Evolutionary conservation across 2,113 vertebrate genomes (phyloP).

Genomic region (Macroglossus sobrinus): DNA sequence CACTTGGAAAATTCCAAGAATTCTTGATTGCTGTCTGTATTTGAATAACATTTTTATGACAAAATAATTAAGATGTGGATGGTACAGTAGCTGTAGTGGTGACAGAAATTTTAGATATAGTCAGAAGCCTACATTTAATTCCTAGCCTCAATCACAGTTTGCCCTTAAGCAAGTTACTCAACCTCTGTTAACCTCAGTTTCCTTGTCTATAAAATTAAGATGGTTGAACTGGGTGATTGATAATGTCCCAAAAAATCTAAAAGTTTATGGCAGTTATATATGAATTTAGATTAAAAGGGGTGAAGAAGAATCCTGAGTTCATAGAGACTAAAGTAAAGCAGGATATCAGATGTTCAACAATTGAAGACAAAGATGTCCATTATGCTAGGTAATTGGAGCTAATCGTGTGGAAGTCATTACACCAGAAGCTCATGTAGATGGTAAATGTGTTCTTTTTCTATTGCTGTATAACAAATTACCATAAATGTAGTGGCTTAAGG

Average conservation of each 20-base stretch:
- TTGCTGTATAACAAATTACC: background rate
- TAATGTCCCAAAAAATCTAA: background rate
- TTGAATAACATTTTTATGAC: background rate
- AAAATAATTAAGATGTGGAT: background rate
- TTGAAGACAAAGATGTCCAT: constrained; percentile 35
- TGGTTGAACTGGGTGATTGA: background rate
- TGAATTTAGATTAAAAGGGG: background rate
- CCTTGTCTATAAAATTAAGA: background rate
- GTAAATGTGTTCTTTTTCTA: constrained; percentile 11
- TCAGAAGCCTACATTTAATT: background rate
- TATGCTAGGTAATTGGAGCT: background rate
- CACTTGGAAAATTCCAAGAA: background rate
- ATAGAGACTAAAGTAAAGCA: background rate
- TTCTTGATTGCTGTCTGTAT: background rate
- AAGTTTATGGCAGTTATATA: background rate
- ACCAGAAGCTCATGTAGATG: background rate
- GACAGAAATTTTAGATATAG: background rate
- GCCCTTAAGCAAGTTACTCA: background rate
- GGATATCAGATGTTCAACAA: background rate
- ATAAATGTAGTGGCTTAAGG: background rate
- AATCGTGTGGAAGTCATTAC: background rate
- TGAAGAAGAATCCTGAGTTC: background rate
- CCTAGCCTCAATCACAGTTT: background rate
- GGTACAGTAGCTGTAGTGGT: background rate
- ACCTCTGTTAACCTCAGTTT: background rate